Percentiles rank a stretch among this genome's conserved stretches.
Conservation (phyloP, 2,113 vertebrate genomes). For the Saimiri boliviensis region DNA sequence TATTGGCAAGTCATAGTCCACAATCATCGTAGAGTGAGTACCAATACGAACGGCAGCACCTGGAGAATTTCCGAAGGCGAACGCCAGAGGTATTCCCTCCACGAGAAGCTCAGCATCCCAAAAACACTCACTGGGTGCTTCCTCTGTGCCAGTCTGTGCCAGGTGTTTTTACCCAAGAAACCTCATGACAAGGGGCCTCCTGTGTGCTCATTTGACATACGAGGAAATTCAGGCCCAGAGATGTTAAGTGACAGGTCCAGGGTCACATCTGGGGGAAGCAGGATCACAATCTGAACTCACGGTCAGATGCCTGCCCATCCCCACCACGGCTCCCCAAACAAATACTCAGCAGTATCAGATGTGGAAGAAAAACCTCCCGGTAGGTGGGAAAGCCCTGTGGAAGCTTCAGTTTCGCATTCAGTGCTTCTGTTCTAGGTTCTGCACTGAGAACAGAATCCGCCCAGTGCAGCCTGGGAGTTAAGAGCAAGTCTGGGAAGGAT, state of each 20-base stretch:
- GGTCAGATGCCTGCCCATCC: not conserved
- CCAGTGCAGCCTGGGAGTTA: not conserved
- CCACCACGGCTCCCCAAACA: not conserved
- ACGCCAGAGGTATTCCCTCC: too few relatives aligned
- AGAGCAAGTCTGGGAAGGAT: not conserved
- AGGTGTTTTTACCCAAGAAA: not conserved
- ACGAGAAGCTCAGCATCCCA: not conserved
- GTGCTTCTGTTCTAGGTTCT: not conserved
- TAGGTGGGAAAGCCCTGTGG: not conserved
- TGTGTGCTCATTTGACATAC: not conserved
- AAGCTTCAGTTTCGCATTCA: not conserved
- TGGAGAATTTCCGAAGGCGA: not conserved
- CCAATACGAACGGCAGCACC: not conserved
- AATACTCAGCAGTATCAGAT: not conserved
- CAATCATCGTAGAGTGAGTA: not conserved
- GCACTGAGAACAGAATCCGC: not conserved
- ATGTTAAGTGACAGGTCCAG: not conserved
- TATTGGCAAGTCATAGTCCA: not conserved
- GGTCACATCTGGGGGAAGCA: not conserved
- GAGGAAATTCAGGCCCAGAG: not conserved
- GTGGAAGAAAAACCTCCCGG: not conserved
- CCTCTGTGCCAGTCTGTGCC: not conserved
- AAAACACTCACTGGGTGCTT: not conserved
- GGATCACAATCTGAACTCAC: not conserved
- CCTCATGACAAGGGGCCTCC: not conserved